Base-by-base conservation (phyloP, 2,797 vertebrate genomes). In the Atherinosoma microstoma region DNA sequence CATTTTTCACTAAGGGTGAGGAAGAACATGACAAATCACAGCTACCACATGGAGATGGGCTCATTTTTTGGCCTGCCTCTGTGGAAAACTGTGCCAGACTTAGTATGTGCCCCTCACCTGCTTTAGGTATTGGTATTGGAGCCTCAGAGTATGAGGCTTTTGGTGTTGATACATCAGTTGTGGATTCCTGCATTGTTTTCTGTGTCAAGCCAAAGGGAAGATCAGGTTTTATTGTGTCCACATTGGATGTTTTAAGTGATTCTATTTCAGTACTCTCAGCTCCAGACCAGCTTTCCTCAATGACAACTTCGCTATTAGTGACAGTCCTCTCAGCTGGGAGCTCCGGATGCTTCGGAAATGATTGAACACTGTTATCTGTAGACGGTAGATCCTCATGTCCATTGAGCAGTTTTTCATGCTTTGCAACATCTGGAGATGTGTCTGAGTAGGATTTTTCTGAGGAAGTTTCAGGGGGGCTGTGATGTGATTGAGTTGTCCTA, bases 21-120 rank as follows among this genome's bases (percentile, higher is more conserved):
- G 83, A 79, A 68, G 58, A 80, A 47, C 40, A 75, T 24, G 56
- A 72, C 42, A 81, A 74, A 82, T 66, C 62, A 75, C 61, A 80
- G 64, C 72, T 81, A 73, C 79, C 49, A 80, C 61, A 74, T 30
- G 76, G 67, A 70, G 63, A 78, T 71, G 59, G 61, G n/a, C 42
- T 60, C 16, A 10, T 58, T 79, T 79, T 88, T 77, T 40, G 15
- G 16, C 60, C 66, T 84, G 69, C 66, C 54, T 78, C 81, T 64
- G 67, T 45, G 65, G 79, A 75, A 86, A 82, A 71, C 68, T 59
- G 49, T 83, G 75, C 75, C 36, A 38, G 67, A 78, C 70, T 86
- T 75, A 66, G 79, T 86, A 86, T 84, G 84, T 87, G 80, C 82
- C 79, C 87, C 91, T 92, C 91, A 89, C 89, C 92, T 92, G 85